Evolutionary conservation across 2,888 invertebrate genomes (phyloP).

Genomic region (Apoda limacodes): DNA sequence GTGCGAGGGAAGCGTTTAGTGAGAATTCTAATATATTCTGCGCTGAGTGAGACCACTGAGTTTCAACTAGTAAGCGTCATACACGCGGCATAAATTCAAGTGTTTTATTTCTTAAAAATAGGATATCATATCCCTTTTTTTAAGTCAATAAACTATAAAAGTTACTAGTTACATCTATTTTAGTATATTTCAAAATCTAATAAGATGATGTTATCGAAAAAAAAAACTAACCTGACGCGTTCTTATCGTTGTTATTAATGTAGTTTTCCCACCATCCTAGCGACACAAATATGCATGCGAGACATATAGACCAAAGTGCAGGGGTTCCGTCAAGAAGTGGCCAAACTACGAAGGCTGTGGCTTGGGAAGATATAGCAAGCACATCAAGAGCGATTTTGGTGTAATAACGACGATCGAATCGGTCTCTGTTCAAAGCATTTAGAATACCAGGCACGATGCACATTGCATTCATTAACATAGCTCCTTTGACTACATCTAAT

Average conservation of each 20-base stretch:
- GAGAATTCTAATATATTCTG: no score
- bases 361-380: slow-evolving; percentile 73
- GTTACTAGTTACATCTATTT: no score
- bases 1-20: no score
- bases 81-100: no score
- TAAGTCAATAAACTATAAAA: no score
- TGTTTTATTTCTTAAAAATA: no score
- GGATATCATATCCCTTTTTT: no score
- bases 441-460: slow-evolving; percentile 85
- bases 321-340: slow-evolving; percentile 65
- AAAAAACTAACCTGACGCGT: slow-evolving; percentile 35
- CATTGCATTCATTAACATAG: slow-evolving; percentile 86
- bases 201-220: no score
- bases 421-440: slow-evolving; percentile 65
- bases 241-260: slow-evolving; percentile 50
- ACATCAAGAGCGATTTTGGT: slow-evolving; percentile 65
- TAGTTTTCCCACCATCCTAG: slow-evolving; percentile 90
- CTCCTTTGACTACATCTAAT: slow-evolving; percentile 83
- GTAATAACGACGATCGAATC: slow-evolving; percentile 36
- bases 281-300: slow-evolving; percentile 76
- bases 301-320: slow-evolving; percentile 71
- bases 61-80: no score
- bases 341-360: slow-evolving; percentile 77
- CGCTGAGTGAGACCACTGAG: no score
- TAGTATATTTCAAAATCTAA: no score